Conservation (phyloP, 2,797 vertebrate species). For the Hafferia zeledoni region DNA sequence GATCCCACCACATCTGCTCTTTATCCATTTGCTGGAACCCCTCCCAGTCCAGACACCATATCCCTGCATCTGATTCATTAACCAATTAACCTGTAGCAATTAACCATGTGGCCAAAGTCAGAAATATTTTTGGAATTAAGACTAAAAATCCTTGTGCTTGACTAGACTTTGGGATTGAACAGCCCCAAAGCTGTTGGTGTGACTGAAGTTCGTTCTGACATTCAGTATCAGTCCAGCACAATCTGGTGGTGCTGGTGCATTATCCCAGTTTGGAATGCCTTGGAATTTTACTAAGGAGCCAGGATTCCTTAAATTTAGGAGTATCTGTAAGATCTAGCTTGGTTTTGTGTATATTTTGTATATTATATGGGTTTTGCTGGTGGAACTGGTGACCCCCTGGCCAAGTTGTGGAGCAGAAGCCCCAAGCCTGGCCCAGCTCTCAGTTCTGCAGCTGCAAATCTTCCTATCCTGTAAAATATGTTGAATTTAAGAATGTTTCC, state of each 20-base stretch:
- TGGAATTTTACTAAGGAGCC: background rate
- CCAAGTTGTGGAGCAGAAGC: rapidly evolving
- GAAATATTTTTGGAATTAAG: background rate
- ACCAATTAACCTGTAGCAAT: background rate
- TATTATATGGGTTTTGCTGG: background rate
- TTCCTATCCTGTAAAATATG: conserved; percentile 27
- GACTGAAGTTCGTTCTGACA: background rate
- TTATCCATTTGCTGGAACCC: background rate
- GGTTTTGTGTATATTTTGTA: background rate
- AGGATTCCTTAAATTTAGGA: background rate
- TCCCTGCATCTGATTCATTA: background rate
- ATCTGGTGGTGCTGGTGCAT: background rate
- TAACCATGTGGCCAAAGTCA: background rate
- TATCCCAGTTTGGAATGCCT: background rate
- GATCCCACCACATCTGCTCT: rapidly evolving
- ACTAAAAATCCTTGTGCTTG: background rate
- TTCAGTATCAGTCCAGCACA: background rate
- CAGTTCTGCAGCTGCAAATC: background rate
- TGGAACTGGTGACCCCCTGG: background rate
- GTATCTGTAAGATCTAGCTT: background rate
- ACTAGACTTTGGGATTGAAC: background rate
- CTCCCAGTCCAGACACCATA: background rate
- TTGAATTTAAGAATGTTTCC: background rate
- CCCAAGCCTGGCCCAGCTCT: background rate
- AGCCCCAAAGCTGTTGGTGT: background rate